phyloP scores from a whole-genome alignment of 2,888 invertebrate genomes.

The Cantharis lateralis region DNA sequence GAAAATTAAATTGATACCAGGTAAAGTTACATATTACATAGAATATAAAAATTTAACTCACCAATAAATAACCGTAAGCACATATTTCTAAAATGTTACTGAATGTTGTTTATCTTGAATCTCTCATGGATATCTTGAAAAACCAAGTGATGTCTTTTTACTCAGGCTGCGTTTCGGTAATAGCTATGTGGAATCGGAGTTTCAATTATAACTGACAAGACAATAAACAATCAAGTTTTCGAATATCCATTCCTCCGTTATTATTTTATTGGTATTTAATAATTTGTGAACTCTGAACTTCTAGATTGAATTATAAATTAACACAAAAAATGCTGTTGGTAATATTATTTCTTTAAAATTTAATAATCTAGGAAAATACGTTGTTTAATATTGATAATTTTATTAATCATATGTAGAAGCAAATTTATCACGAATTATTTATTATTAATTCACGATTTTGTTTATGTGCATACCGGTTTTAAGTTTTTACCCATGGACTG shows the following conservation, averaged over 20 bases:
- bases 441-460: neutral
- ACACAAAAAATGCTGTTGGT: neutral
- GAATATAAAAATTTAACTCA: neutral
- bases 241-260: neutral
- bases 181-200: constrained; percentile 14
- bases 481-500: neutral
- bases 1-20: neutral
- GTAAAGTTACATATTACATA: neutral
- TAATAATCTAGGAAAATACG: neutral
- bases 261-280: neutral
- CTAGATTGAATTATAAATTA: neutral
- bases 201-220: neutral
- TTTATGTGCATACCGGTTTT: constrained; percentile 4
- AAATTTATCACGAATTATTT: neutral
- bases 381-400: neutral
- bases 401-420: neutral
- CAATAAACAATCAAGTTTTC: neutral
- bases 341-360: neutral
- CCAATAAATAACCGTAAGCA: neutral
- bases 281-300: neutral
- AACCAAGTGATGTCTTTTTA: constrained; percentile 8
- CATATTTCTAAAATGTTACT: neutral
- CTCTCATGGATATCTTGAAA: constrained; percentile 6
- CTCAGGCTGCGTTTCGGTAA: constrained; percentile 13
- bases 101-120: neutral